Conservation (phyloP, 2,797 vertebrate species). For the Molossus molossus region DNA sequence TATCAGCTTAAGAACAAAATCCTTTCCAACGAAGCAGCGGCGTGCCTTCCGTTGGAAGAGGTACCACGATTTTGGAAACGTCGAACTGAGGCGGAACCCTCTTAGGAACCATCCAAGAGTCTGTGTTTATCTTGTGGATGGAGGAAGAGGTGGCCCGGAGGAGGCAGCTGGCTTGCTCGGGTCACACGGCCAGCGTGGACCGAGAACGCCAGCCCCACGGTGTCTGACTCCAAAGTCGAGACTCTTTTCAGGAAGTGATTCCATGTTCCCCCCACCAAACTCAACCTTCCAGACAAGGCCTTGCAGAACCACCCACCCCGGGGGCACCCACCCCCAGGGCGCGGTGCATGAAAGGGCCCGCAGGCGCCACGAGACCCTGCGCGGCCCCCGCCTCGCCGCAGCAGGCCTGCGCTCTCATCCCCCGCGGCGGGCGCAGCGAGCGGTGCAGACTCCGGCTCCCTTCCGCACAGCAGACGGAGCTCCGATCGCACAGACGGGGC, state of each 20-base stretch:
- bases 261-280: accelerated
- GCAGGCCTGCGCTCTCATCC: too few species aligned
- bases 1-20: neutral
- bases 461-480: too few species aligned
- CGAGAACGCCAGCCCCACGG: neutral
- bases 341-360: accelerated
- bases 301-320: neutral
- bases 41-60: neutral
- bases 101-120: neutral
- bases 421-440: too few species aligned
- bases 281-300: neutral
- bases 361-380: too few species aligned
- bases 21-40: neutral
- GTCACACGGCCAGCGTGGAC: neutral
- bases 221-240: neutral
- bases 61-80: neutral
- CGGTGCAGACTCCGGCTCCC: too few species aligned
- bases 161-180: neutral
- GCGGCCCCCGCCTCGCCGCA: too few species aligned
- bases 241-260: neutral
- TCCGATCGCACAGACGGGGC: too few species aligned
- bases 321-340: too few species aligned
- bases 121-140: neutral
- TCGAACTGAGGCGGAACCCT: neutral
- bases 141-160: neutral